These are phyloP conservation scores for Zophobas atratus DNA, from an alignment of 1,140 invertebrate genomes.

Conservation along the genomic window DNA sequence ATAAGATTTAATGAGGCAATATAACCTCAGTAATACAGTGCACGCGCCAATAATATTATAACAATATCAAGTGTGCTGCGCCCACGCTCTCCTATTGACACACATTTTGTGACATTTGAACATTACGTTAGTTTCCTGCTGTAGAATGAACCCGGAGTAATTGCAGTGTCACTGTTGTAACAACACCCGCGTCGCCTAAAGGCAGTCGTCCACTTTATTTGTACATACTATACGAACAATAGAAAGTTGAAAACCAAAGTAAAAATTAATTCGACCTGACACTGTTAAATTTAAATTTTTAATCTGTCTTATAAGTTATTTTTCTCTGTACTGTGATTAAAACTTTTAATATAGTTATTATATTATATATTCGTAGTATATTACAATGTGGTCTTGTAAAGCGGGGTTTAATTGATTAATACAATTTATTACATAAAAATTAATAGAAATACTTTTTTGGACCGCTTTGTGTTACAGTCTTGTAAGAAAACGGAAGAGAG, in stretches of 20 bases:
- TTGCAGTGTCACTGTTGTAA: constrained; percentile 39
- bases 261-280: too few species aligned
- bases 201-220: constrained; percentile 25
- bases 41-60: constrained; percentile 57
- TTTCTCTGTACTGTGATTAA: too few species aligned
- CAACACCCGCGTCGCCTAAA: constrained; percentile 37
- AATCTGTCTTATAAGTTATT: too few species aligned
- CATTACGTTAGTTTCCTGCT: constrained; percentile 32
- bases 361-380: too few species aligned
- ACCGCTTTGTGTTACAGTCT: too few species aligned
- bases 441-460: too few species aligned
- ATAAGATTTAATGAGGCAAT: constrained; percentile 42
- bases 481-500: too few species aligned
- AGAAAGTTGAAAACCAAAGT: constrained; percentile 6
- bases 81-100: constrained; percentile 55
- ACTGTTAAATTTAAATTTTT: too few species aligned
- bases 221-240: constrained; percentile 28
- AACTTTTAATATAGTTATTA: too few species aligned
- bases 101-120: constrained; percentile 55
- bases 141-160: constrained; percentile 16
- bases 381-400: too few species aligned
- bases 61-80: constrained; percentile 54
- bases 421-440: too few species aligned
- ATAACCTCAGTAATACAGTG: constrained; percentile 51
- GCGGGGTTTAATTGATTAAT: too few species aligned